A percentile compares a stretch with the other conserved stretches of the same genome.
phyloP scores from a whole-genome alignment of 2,888 invertebrate genomes.

The Eupithecia subumbrata region DNA sequence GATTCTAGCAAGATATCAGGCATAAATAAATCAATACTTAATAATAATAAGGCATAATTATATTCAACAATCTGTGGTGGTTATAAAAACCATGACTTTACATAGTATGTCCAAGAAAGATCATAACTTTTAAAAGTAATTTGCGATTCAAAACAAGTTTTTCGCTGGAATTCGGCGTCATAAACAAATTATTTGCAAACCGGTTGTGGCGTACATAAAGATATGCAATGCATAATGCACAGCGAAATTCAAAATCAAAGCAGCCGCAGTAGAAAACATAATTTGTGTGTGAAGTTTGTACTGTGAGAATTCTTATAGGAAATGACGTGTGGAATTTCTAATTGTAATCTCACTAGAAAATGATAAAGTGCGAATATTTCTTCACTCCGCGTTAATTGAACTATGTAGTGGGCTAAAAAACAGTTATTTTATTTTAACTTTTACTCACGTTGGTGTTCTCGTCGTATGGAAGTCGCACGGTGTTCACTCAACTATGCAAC shows the following conservation, averaged over 20 bases:
- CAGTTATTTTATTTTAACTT: conserved; percentile 70
- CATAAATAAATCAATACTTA: not conserved
- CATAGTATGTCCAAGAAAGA: not conserved
- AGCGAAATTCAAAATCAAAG: conserved; percentile 55
- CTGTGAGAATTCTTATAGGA: conserved; percentile 8
- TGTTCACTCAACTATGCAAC: conserved; percentile 70
- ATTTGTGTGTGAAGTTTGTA: not conserved
- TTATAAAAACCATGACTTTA: not conserved
- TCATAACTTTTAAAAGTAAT: conserved; percentile 18
- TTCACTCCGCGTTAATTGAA: conserved; percentile 51
- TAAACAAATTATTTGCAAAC: conserved; percentile 45
- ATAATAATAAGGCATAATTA: not conserved
- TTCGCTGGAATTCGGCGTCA: conserved; percentile 31
- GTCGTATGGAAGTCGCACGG: conserved; percentile 59
- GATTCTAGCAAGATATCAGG: not conserved
- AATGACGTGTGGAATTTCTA: conserved; percentile 39
- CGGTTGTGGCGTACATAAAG: conserved; percentile 32
- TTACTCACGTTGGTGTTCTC: conserved; percentile 72
- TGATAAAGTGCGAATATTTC: conserved; percentile 37
- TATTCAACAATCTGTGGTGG: not conserved
- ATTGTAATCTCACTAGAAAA: conserved; percentile 56
- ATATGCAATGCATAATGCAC: conserved; percentile 38
- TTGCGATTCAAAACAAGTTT: conserved; percentile 37
- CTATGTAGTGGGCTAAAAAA: conserved; percentile 49
- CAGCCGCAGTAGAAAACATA: conserved; percentile 37